phyloP scores from a whole-genome alignment of 2,113 vertebrate genomes.

The Mystacornis crossleyi region DNA sequence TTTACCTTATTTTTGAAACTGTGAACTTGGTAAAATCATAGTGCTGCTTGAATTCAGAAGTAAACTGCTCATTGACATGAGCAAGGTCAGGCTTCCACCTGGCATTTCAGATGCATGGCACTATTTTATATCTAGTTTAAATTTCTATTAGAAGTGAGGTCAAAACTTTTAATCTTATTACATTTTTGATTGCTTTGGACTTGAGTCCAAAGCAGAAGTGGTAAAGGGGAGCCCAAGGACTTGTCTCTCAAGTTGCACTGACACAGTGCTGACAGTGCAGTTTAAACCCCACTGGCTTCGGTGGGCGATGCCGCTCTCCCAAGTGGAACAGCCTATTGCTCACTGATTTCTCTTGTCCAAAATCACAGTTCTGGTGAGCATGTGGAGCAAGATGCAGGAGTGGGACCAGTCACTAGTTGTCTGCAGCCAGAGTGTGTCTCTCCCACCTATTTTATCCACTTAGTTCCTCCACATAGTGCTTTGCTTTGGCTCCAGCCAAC shows the following conservation, averaged over 20 bases:
- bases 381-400: background rate
- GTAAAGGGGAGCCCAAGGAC: background rate
- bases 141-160: background rate
- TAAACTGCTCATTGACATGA: background rate
- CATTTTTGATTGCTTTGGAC: background rate
- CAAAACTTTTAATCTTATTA: background rate
- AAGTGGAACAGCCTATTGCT: background rate
- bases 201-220: background rate
- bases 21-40: background rate
- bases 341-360: background rate
- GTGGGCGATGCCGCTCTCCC: rapidly evolving
- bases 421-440: background rate
- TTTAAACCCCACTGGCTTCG: background rate
- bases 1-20: background rate
- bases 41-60: background rate
- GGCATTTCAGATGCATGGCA: background rate
- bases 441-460: background rate
- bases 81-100: background rate
- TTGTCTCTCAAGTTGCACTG: background rate
- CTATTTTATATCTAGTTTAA: background rate
- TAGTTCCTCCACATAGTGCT: background rate
- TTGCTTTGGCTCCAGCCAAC: background rate
- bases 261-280: background rate
- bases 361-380: background rate
- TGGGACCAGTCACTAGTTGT: background rate